Evolutionary conservation across 2,797 vertebrate species (phyloP), one percentile per base, ranked within the genome.

Genomic region (Scleropages formosus): DNA sequence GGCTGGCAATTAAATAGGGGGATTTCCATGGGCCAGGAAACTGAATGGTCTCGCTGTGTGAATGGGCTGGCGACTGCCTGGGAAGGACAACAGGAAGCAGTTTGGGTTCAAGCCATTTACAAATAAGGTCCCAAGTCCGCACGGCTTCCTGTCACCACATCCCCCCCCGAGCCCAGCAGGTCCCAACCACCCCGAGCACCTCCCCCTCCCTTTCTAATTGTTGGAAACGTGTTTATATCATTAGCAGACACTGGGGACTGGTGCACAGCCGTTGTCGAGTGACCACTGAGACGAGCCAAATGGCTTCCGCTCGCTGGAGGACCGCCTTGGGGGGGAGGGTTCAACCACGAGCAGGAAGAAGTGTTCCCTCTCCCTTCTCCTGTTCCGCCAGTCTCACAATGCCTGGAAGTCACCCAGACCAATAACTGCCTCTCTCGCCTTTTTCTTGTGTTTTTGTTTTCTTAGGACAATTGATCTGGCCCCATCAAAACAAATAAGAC

Each of bases 331-430:
- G 39, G 4, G 24, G 47, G 61, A 24, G 64, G 47, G 20, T 10
- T 58, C 58, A 44, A 68, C 24, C 22, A 24, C 49, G 31, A 58
- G 47, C 51, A 22, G 46, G 49, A 71, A 51, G 68, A 56, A 39
- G 68, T 70, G 68, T 51, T 47, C 66, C 47, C 66, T 27, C 67
- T 84, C 89, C 4, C 80, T 89, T 87, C 87, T 79, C 86, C 82
- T 15, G 51, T 58, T 39, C 69, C 53, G 69, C 22, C 88, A 74
- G 71, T 91, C 85, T 88, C 86, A 93, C 92, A 93, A 93, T 93
- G 89, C 90, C 91, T 91, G 92, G 92, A 93, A 93, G 92, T 91
- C 80, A 87, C 90, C 79, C 84, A 93, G 92, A 93, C 91, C 90
- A 75, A 89, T 87, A 91, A 89, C 24, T 46, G 51, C 24, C 53